Percentiles rank a stretch among this genome's conserved stretches.
Evolutionary conservation across 2,888 invertebrate genomes (phyloP).

Genomic region (Cantharis rustica): DNA sequence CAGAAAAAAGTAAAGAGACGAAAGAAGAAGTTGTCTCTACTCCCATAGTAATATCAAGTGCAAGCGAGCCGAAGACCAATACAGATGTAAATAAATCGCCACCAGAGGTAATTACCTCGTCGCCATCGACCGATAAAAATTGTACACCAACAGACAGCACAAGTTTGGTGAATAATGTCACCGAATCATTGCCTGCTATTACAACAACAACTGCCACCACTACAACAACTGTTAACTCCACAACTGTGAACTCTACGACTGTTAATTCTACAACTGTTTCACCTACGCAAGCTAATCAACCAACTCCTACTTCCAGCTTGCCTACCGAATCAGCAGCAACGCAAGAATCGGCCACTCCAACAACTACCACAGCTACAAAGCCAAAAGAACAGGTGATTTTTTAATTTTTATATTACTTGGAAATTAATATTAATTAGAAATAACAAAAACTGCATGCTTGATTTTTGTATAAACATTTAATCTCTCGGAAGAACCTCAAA

Average conservation of each 20-base stretch:
- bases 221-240: conserved; percentile 7
- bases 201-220: conserved; percentile 48
- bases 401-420: neutral
- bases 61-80: conserved; percentile 45
- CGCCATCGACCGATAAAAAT: conserved; percentile 9
- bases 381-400: conserved; percentile 22
- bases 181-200: conserved; percentile 47
- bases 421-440: neutral
- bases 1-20: conserved; percentile 18
- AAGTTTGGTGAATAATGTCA: neutral
- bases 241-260: neutral
- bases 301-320: conserved; percentile 35
- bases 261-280: neutral
- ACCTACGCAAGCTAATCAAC: conserved; percentile 33
- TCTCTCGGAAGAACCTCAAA: no score
- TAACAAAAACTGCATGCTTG: no score
- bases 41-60: conserved; percentile 57
- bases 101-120: conserved; percentile 5
- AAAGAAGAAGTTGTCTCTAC: neutral
- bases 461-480: no score
- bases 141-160: conserved; percentile 3
- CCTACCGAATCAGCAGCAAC: conserved; percentile 2
- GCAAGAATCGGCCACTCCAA: neutral
- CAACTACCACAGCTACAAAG: conserved; percentile 43
- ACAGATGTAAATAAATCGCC: conserved; percentile 15